Evolutionary conservation across 2,113 vertebrate species (phyloP).

Genomic region (Blennius ocellaris): DNA sequence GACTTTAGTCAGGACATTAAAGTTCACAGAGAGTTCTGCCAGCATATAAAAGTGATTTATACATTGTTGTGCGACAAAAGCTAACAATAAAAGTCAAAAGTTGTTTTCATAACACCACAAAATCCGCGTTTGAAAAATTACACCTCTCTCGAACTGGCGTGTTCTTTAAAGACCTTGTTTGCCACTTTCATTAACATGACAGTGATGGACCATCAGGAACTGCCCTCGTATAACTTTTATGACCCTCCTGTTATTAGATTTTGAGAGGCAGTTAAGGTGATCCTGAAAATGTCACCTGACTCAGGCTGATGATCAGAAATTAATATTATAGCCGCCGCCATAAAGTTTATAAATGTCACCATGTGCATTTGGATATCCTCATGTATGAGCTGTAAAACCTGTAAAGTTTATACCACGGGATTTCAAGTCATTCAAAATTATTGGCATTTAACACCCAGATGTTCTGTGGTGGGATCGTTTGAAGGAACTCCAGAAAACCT

Average conservation of each 20-base stretch:
- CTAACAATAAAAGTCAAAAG: not conserved
- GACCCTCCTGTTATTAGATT: constrained; percentile 63
- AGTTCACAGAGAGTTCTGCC: not conserved
- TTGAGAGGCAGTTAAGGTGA: constrained; percentile 68
- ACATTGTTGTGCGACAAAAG: not conserved
- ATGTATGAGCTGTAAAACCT: constrained; percentile 53
- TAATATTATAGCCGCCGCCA: constrained; percentile 68
- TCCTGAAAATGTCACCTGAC: constrained; percentile 70
- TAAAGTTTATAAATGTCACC: constrained; percentile 76
- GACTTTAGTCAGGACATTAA: not conserved
- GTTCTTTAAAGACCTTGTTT: constrained; percentile 18
- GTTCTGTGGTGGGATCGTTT: constrained; percentile 24
- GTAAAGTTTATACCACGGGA: constrained; percentile 41
- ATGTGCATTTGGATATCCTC: constrained; percentile 43
- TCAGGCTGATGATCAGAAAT: constrained; percentile 67
- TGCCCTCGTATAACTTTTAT: constrained; percentile 65
- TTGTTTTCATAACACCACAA: constrained; percentile 15
- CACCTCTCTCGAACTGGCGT: not conserved
- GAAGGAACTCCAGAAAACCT: constrained; percentile 6
- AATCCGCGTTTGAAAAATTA: constrained; percentile 7
- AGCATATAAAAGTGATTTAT: not conserved
- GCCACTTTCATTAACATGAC: constrained; percentile 56
- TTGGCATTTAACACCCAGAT: constrained; percentile 58
- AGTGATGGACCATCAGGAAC: constrained; percentile 64
- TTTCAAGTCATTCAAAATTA: constrained; percentile 43